Percentiles rank a stretch among this genome's conserved stretches.
phyloP scores from a whole-genome alignment of 2,113 vertebrate genomes.

The Caranx ignobilis region DNA sequence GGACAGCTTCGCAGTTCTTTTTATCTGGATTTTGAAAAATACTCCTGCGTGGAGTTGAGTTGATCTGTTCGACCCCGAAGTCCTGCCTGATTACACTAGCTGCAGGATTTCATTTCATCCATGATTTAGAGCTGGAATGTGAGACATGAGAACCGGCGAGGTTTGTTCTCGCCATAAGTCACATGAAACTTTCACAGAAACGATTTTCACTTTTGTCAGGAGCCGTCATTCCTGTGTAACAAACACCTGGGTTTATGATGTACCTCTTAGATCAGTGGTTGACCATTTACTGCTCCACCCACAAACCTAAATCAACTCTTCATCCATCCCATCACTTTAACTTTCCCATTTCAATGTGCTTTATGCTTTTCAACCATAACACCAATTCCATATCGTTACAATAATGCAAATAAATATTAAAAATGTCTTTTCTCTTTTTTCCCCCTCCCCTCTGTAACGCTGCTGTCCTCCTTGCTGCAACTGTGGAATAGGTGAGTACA shows the following conservation, averaged over 20 bases:
- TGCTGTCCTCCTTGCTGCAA: neutral
- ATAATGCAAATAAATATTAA: slow-evolving; percentile 1
- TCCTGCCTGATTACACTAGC: neutral
- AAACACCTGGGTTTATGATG: neutral
- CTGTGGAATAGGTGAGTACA: slow-evolving; percentile 76
- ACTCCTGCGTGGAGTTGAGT: neutral
- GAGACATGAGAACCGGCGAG: neutral
- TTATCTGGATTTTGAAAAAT: neutral
- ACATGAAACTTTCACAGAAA: neutral
- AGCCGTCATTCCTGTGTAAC: neutral
- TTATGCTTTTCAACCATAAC: too few species aligned
- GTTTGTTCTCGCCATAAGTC: neutral
- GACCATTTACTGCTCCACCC: too few species aligned
- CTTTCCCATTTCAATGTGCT: too few species aligned
- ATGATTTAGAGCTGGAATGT: neutral
- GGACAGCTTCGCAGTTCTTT: neutral
- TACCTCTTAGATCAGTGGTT: neutral
- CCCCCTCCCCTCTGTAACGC: neutral
- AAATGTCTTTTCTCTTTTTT: slow-evolving; percentile 2
- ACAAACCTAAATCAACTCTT: neutral
- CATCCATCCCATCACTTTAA: neutral
- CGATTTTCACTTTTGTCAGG: neutral
- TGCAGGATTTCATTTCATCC: neutral
- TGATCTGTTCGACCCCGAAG: neutral
- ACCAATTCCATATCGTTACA: too few species aligned